Base-by-base conservation (phyloP, 2,797 vertebrate genomes). In the Pipistrellus kuhlii region DNA sequence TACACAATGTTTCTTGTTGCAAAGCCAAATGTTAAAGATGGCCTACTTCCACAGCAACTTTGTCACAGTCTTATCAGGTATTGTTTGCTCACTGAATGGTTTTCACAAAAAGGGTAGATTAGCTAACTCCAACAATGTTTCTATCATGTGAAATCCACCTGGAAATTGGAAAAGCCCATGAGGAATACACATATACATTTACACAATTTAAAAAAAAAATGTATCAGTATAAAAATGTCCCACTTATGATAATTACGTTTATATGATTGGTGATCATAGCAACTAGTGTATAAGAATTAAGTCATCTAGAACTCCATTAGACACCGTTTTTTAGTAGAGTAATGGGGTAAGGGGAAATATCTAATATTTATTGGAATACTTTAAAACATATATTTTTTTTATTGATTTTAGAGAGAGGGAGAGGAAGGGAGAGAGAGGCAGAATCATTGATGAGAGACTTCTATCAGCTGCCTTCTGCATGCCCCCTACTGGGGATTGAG, bases 91-190 rank as follows among this genome's bases (percentile, higher is more conserved):
- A 80, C 25, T 84, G 1, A 25, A 76, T 15, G 83, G n/a, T 94
- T 91, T 69, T 53, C 9, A 8, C n/a, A 92, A 94, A 93, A 92
- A 85, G 59, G 62, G 41, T 53, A 30, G 87, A 46, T 72, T 80
- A 81, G 2, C 35, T 76, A 62, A 21, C 20, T 90, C 23, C 35
- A 55, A 55, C 91, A 73, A 55, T 77, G 6, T 92, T 35, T 93
- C 8, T 59, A 81, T 68, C 38, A 66, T 30, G 10, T 62, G 62
- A 88, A 84, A 68, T 88, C 25, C 7, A 76, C n/a, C 5, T 84
- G 32, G 46, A 89, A 93, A 44, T 48, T 32, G 20, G 83, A 76
- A 86, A 21, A 59, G 25, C 23, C 81, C 21, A n/a, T 41, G 2
- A 55, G 35, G 12, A 27, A 57, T 84, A 57, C n/a, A 59, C 2